phyloP scores from a whole-genome alignment of 1,140 invertebrate genomes.

The Hetaerina americana region DNA sequence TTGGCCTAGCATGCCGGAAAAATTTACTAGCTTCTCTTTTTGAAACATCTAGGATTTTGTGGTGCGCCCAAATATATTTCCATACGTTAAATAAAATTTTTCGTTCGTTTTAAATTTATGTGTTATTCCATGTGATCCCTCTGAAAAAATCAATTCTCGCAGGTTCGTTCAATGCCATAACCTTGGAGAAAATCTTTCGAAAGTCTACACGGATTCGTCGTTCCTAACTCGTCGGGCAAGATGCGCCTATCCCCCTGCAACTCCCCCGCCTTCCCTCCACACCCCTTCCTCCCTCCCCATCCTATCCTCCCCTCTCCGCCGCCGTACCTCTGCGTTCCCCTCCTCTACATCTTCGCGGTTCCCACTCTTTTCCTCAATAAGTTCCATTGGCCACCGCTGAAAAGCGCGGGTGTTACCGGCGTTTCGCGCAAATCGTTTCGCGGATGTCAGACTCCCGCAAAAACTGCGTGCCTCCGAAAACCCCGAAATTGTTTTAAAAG shows the following conservation, averaged over 20 bases:
- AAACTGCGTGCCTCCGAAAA: neutral
- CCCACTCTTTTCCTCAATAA: conserved; percentile 12
- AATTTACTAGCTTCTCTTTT: no score
- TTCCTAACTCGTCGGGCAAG: neutral
- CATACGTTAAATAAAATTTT: no score
- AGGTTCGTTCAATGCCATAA: neutral
- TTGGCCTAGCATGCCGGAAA: no score
- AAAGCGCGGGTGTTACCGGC: conserved; percentile 13
- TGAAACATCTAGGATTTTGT: no score
- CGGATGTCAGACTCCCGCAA: neutral
- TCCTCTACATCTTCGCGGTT: conserved; percentile 21
- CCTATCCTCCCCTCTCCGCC: conserved; percentile 7
- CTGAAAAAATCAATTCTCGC: neutral
- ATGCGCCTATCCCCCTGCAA: conserved; percentile 6
- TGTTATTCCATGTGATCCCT: neutral
- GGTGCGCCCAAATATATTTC: no score
- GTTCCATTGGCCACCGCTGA: conserved; percentile 15
- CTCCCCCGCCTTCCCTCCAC: neutral
- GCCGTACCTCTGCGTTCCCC: conserved; percentile 27
- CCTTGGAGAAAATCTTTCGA: neutral
- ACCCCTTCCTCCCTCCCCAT: conserved; percentile 9
- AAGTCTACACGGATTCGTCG: neutral
- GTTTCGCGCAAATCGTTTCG: neutral
- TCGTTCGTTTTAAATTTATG: no score
- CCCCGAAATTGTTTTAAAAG: neutral